Conservation (phyloP, 2,797 vertebrate genomes). For the Enteromius treurensis region DNA sequence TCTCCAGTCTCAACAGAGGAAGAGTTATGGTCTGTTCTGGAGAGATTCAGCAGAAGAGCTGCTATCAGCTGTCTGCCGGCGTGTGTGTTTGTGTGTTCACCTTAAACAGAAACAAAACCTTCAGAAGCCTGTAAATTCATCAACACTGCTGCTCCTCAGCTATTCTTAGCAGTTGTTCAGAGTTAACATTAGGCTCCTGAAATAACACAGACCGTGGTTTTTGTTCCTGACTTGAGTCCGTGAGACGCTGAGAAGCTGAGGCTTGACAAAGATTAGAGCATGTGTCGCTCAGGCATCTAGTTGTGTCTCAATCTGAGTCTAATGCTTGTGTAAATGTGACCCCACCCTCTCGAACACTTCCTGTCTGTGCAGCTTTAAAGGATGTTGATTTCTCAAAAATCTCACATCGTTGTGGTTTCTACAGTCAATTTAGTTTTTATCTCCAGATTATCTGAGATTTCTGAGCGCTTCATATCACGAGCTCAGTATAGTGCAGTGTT, state of each 20-base stretch:
- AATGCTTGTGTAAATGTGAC: not conserved
- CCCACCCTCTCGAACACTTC: not conserved
- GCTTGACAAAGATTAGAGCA: not conserved
- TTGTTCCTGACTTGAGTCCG: not conserved
- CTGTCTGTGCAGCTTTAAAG: not conserved
- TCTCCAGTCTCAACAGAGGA: not conserved
- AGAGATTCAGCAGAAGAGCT: not conserved
- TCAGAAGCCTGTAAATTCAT: conserved; percentile 44
- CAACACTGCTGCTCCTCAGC: not conserved
- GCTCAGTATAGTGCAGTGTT: not conserved
- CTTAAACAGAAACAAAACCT: conserved; percentile 47
- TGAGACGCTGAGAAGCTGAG: not conserved
- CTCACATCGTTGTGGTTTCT: not conserved
- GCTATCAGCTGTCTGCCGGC: conserved; percentile 11
- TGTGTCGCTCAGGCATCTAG: not conserved
- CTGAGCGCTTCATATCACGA: accelerated
- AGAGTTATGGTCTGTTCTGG: not conserved
- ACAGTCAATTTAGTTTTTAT: not conserved
- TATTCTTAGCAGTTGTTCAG: conserved; percentile 61
- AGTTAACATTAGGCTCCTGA: conserved; percentile 62
- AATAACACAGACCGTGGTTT: not conserved
- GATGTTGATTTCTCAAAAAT: not conserved
- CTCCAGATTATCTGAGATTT: not conserved
- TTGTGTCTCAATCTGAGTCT: not conserved
- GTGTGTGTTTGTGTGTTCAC: not conserved